Evolutionary conservation across 2,113 vertebrate genomes (phyloP).

Genomic region (Mirza zaza): DNA sequence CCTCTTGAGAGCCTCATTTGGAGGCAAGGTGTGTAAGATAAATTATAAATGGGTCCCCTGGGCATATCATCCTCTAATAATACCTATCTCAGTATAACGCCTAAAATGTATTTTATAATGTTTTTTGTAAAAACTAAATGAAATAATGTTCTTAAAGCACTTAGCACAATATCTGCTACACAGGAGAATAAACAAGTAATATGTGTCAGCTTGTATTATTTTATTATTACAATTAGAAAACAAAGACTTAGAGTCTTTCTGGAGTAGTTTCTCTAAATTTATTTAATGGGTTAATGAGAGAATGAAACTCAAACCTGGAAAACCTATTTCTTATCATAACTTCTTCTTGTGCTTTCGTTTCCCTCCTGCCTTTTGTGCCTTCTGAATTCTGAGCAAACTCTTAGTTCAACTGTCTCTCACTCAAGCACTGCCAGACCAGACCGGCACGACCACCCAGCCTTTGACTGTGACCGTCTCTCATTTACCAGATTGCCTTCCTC

Average conservation of each 20-base stretch:
- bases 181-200: not conserved
- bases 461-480: not conserved
- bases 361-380: not conserved
- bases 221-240: not conserved
- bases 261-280: not conserved
- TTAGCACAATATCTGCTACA: not conserved
- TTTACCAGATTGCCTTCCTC: not conserved
- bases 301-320: not conserved
- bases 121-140: slow-evolving; percentile 14
- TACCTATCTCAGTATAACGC: not conserved
- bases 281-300: not conserved
- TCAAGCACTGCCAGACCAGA: not conserved
- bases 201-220: not conserved
- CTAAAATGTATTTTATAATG: not conserved
- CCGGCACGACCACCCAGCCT: not conserved
- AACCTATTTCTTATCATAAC: not conserved
- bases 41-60: not conserved
- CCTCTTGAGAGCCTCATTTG: not conserved
- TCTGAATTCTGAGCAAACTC: not conserved
- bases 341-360: not conserved
- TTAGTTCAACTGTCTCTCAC: not conserved
- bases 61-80: not conserved
- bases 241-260: not conserved
- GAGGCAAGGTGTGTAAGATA: not conserved
- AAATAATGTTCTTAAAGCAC: not conserved